Base-by-base conservation (phyloP, 2,888 invertebrate species). In the Thereva unica region DNA sequence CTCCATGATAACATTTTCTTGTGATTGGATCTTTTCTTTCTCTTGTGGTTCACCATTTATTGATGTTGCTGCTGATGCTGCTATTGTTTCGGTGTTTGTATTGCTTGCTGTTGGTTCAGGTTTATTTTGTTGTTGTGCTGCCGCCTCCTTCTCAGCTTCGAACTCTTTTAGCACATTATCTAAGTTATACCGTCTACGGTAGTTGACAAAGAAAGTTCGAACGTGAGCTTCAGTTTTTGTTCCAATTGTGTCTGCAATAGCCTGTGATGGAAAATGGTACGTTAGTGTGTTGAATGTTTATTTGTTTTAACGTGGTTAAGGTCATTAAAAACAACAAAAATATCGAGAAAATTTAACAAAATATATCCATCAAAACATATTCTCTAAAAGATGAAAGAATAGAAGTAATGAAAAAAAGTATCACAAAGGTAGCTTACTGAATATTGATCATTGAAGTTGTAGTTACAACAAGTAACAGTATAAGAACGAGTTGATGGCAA, bases 141-240 rank as follows among this genome's bases (percentile, higher is more conserved):
- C 87, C 5, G 61, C 49, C 34, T 61, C 89, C 72, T 88, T 87
- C 73, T 92, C 92, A 40, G 89, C 89, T 77, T 93, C 93, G 80
- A 89, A 92, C 75, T 96, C 95, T 75, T 91, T 89, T 59, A 96
- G 83, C 44, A 93, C 88, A 12, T 87, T 87, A 79, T 97, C 96
- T 72, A 97, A 83, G 81, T 93, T 93, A 82, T 91, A 95, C 67
- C 93, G 87, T 73, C 93, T 89, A 55, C 95, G 88, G 82, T 97
- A 93, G 77, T 93, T 95, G 6, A 92, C 87, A 82, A 93, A 97
- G 83, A 97, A 97, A 56, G 90, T 90, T 71, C 95, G 89, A 53
- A 97, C 86, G 78, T 97, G 96, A 57, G 91, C 89, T 81, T 96
- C 97, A 1, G 93, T 95, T 84, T 97, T 97, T 61, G 95, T 97